A percentile compares a stretch with the other conserved stretches of the same genome.
Conservation (phyloP, 2,888 invertebrate species). For the Nephrotoma flavescens region DNA sequence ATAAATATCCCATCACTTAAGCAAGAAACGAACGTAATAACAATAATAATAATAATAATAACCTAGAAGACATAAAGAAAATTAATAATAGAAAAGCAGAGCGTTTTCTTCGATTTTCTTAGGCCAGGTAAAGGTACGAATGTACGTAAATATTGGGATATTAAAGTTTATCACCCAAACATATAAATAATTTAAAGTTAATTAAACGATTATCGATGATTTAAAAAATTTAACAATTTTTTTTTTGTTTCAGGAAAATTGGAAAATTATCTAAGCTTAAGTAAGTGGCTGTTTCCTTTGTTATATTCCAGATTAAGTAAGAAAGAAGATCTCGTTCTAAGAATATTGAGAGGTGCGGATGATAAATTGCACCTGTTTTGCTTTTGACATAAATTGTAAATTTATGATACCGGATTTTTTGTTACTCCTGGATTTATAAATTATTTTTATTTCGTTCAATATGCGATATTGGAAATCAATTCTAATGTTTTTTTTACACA, state of each 20-base stretch:
- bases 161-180: too few species aligned
- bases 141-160: background rate
- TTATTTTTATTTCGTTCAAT: too few species aligned
- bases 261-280: background rate
- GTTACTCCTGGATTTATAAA: background rate
- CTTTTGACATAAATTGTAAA: background rate
- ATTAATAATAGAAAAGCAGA: background rate
- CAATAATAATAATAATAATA: background rate
- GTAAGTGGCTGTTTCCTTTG: too few species aligned
- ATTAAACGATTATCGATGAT: background rate
- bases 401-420: background rate
- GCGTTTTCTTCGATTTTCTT: background rate
- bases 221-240: background rate
- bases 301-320: too few species aligned
- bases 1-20: background rate
- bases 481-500: too few species aligned
- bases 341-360: background rate
- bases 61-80: background rate
- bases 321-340: too few species aligned
- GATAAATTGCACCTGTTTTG: background rate
- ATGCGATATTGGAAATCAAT: too few species aligned
- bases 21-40: background rate
- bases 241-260: background rate
- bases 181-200: background rate
- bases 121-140: background rate